Conservation (phyloP, 2,113 vertebrate genomes). For the Python bivittatus region DNA sequence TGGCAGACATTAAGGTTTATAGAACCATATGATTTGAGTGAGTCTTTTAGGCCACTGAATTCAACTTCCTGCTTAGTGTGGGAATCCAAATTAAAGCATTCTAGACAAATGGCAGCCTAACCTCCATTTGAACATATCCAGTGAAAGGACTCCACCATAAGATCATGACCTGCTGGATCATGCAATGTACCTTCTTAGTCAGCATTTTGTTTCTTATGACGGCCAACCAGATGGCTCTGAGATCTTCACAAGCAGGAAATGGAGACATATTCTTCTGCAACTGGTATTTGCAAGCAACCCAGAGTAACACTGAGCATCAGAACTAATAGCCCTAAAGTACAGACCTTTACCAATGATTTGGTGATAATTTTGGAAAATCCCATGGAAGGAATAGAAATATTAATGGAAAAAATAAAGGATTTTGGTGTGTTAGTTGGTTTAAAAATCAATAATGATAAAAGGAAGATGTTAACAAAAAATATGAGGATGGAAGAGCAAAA, state of each 20-base stretch:
- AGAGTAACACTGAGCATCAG: neutral
- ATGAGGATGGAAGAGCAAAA: neutral
- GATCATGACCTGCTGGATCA: neutral
- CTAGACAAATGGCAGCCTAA: neutral
- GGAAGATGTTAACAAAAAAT: neutral
- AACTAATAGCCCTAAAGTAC: neutral
- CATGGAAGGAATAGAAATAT: neutral
- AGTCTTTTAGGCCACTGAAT: neutral
- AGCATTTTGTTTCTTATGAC: neutral
- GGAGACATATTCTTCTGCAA: neutral
- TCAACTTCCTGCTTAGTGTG: neutral
- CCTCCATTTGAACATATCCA: neutral
- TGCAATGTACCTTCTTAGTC: neutral
- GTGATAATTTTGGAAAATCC: neutral
- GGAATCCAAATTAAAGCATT: neutral
- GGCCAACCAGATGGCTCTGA: neutral
- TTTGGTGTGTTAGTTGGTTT: neutral
- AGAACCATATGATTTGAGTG: neutral
- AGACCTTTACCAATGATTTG: neutral
- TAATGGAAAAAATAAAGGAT: neutral
- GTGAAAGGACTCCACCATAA: neutral
- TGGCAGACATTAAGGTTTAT: neutral
- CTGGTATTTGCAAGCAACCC: neutral
- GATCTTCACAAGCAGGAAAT: neutral
- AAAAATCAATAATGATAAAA: neutral